Percentiles rank a stretch among this genome's conserved stretches.
These are phyloP conservation scores for Catagonus wagneri DNA, from an alignment of 2,113 vertebrate genomes.

Conservation along the genomic window DNA sequence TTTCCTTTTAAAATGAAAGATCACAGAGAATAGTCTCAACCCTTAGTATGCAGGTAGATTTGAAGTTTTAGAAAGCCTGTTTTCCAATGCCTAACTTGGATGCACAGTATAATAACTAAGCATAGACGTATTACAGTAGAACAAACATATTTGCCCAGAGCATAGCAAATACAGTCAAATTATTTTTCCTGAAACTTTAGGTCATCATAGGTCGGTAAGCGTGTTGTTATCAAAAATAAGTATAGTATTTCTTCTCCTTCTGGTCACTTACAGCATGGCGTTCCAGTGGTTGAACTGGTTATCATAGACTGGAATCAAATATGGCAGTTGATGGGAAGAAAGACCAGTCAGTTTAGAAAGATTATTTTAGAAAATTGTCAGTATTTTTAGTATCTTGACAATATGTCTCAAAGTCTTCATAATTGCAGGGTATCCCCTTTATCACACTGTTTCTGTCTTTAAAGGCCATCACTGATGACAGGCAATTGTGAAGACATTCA, in stretches of 20 bases:
- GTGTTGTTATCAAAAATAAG: neutral
- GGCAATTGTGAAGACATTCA: neutral
- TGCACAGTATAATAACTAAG: neutral
- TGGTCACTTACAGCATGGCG: constrained; percentile 38
- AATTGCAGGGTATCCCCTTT: neutral
- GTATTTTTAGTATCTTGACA: constrained; percentile 1
- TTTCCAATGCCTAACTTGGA: constrained; percentile 1
- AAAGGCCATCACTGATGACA: neutral
- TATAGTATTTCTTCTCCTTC: constrained; percentile 40
- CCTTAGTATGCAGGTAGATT: constrained; percentile 9
- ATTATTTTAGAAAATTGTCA: neutral
- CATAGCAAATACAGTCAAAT: neutral
- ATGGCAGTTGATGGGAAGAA: constrained; percentile 56
- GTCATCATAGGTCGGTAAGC: constrained; percentile 38
- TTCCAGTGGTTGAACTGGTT: constrained; percentile 45
- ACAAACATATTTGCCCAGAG: neutral
- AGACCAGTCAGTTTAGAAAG: neutral
- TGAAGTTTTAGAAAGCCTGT: neutral
- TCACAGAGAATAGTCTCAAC: constrained; percentile 4
- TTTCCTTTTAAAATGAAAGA: constrained; percentile 22
- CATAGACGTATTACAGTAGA: constrained; percentile 1
- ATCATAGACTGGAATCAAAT: constrained; percentile 56
- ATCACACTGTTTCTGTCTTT: neutral
- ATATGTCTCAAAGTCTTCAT: neutral
- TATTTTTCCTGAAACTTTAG: neutral